These are phyloP conservation scores for Morinoia aosen DNA, from an alignment of 2,888 invertebrate species.

Conservation along the genomic window DNA sequence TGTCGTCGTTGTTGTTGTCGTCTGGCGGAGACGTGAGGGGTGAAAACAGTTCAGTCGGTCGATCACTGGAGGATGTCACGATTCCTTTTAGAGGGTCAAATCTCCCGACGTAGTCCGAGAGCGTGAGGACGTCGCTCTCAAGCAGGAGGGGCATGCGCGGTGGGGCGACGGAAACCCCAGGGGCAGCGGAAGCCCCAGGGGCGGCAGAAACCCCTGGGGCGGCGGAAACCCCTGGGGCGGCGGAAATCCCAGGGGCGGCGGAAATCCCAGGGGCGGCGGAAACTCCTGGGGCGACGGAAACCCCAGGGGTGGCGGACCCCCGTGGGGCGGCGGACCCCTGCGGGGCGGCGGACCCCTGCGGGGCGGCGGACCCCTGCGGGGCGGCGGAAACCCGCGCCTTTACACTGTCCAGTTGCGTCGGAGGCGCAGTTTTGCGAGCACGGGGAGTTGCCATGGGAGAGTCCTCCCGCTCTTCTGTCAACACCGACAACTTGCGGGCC, in stretches of 20 bases:
- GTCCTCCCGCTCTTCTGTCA: conserved; percentile 62
- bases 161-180: no score
- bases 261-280: no score
- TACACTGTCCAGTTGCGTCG: background rate
- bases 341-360: background rate
- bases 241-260: no score
- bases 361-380: background rate
- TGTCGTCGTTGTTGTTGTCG: background rate
- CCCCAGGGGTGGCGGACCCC: no score
- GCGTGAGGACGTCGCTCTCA: background rate
- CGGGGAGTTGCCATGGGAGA: conserved; percentile 50
- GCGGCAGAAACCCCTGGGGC: no score
- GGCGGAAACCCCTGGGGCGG: no score
- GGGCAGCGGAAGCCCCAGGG: no score
- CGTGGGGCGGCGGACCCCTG: no score
- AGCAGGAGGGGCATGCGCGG: background rate
- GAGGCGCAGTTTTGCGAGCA: conserved; percentile 55
- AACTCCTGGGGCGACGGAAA: no score
- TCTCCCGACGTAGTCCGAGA: background rate
- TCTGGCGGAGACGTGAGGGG: background rate
- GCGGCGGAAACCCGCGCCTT: background rate
- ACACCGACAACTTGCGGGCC: conserved; percentile 61
- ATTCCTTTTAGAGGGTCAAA: background rate
- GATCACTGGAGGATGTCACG: background rate
- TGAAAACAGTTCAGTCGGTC: background rate